These are phyloP conservation scores for Acrobeloides nanus DNA, from an alignment of 2,888 invertebrate genomes.

Conservation along the genomic window DNA sequence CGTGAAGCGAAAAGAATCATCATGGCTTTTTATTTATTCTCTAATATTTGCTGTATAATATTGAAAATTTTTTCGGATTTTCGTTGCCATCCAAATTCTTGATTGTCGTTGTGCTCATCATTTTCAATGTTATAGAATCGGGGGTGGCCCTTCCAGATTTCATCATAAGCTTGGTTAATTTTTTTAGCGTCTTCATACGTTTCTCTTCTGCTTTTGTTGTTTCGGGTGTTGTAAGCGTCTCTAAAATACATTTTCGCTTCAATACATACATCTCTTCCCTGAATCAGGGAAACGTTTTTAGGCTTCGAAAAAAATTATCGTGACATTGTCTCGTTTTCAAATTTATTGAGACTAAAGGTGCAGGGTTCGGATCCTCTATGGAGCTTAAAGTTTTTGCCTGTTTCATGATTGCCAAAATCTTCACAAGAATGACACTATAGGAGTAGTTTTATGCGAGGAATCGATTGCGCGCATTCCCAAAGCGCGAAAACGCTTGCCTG, in stretches of 20 bases:
- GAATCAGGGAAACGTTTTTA: no score
- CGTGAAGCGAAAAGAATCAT: not conserved
- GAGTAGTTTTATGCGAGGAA: no score
- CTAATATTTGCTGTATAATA: slow-evolving; percentile 6
- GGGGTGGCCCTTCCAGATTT: slow-evolving; percentile 17
- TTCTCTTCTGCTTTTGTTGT: slow-evolving; percentile 18
- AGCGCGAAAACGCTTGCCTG: no score
- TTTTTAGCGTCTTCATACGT: slow-evolving; percentile 16
- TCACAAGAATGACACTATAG: no score
- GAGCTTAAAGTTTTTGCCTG: not conserved
- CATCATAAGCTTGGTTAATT: slow-evolving; percentile 16
- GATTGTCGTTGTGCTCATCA: slow-evolving; percentile 7
- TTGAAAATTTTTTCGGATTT: slow-evolving; percentile 14
- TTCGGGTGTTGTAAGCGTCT: slow-evolving; percentile 18
- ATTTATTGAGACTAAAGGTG: no score
- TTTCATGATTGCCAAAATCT: no score
- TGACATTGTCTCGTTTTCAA: no score
- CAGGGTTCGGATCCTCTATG: no score
- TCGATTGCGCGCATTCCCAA: no score
- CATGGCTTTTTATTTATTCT: slow-evolving; percentile 2
- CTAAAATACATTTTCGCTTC: slow-evolving; percentile 14
- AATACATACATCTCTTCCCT: no score
- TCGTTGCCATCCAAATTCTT: slow-evolving; percentile 16
- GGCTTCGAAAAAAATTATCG: no score
- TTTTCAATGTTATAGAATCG: slow-evolving; percentile 17